Percentiles rank a stretch among this genome's conserved stretches.
These are phyloP conservation scores for Xestia rhomboidea DNA, from an alignment of 2,888 invertebrate species.

Conservation along the genomic window DNA sequence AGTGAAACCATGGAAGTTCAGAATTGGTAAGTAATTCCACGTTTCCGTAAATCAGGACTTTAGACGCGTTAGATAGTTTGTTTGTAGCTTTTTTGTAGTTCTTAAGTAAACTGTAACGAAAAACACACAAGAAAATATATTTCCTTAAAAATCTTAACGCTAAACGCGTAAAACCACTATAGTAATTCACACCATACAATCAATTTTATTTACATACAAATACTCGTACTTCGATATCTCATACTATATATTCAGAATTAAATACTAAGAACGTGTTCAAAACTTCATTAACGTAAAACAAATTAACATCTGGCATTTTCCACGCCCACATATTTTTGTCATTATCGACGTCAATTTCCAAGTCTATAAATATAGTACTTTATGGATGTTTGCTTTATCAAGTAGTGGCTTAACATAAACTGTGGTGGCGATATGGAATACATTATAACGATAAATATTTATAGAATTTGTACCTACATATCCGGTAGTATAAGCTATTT, in stretches of 20 bases:
- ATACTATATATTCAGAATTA: conserved; percentile 12
- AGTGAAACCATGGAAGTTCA: not conserved
- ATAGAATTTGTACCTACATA: not conserved
- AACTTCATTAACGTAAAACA: conserved; percentile 23
- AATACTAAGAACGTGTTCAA: conserved; percentile 11
- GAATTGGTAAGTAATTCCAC: not conserved
- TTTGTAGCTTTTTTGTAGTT: not conserved
- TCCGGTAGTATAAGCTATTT: not conserved
- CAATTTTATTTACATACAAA: conserved; percentile 1
- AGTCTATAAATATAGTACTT: conserved; percentile 24
- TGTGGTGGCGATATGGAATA: conserved; percentile 8
- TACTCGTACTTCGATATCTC: not conserved
- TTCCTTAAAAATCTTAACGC: too few relatives aligned
- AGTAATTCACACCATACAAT: not conserved
- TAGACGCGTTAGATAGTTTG: not conserved
- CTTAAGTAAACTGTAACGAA: not conserved
- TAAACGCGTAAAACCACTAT: not conserved
- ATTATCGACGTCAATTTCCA: conserved; percentile 29
- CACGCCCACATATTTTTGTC: conserved; percentile 48
- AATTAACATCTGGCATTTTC: conserved; percentile 29
- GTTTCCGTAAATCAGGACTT: not conserved
- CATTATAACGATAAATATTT: not conserved
- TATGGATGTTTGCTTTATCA: conserved; percentile 22
- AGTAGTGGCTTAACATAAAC: conserved; percentile 17
- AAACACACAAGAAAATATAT: not conserved